Evolutionary conservation across 2,888 invertebrate species (phyloP), one percentile per base, ranked within the genome.

Genomic region (Platypus cylindrus): DNA sequence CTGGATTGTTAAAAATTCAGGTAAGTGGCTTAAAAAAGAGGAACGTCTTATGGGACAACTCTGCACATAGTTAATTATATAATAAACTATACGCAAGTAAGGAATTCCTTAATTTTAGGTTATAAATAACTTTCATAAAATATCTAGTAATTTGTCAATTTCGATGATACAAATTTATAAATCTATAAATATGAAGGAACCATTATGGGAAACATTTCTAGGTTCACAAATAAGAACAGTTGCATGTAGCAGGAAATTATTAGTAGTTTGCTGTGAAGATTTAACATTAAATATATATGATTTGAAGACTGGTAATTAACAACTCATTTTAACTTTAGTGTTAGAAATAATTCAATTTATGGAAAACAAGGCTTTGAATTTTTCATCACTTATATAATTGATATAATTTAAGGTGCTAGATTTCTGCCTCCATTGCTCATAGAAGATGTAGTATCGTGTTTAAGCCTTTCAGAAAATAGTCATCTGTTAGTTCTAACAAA

Each of bases 201-300:
- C 73, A 2, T 64, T 73, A 1, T 81, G 80, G 81, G 78, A 79
- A 47, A 73, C 74, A 3, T 78, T 73, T 52, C 62, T 78, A 48
- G 76, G 75, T 73, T 70, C 72, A 0, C 55, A 68, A 1, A 72
- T 76, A 47, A 63, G 70, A 50, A 75, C 73, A 45, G 60, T 75
- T 17, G 67, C 71, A 38, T 73, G 71, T 41, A 71, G 71, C 54
- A 64, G 70, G 40, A 66, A 70, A 45, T 65, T 74, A 51, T 65
- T 72, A 30, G 68, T 72, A 50, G 73, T 71, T 31, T 66, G 75
- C 43, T 79, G 81, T 59, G 73, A 73, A 41, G 81, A 84, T 64
- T 66, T 70, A 28, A 67, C 73, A 28, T 63, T 83, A 46, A 75
- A 78, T 57, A 65, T 72, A 20, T 74, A 78, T 58, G 59, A 66